Conservation (phyloP, 2,888 invertebrate species). For the Himalopsyche tibetana region DNA sequence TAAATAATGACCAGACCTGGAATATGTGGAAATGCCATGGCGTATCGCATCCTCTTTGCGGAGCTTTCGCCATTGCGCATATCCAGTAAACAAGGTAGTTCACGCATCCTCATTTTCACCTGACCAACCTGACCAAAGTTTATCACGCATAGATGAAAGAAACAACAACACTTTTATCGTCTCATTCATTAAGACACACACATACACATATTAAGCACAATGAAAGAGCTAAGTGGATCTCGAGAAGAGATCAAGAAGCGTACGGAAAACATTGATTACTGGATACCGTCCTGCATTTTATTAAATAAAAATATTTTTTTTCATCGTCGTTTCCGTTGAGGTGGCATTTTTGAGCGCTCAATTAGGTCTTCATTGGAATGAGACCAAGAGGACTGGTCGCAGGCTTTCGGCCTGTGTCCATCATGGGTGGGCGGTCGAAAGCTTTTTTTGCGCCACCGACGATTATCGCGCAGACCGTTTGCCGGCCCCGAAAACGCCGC, state of each 20-base stretch:
- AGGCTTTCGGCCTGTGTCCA: constrained; percentile 53
- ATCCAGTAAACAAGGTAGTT: not conserved
- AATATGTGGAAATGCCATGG: constrained; percentile 3
- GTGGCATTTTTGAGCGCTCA: constrained; percentile 64
- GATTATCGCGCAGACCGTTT: constrained; percentile 26
- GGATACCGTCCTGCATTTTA: not conserved
- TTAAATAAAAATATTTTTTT: not conserved
- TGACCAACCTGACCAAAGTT: not conserved
- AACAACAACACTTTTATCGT: not conserved
- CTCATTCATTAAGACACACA: not conserved
- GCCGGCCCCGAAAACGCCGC: constrained; percentile 22
- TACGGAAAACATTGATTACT: not conserved
- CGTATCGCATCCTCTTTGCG: not conserved
- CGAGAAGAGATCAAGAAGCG: not conserved
- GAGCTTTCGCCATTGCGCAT: constrained; percentile 10
- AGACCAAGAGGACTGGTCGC: constrained; percentile 49
- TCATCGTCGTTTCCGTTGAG: constrained; percentile 31
- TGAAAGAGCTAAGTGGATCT: not conserved
- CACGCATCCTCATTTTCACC: not conserved
- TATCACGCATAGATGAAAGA: too few species aligned
- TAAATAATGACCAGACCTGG: not conserved
- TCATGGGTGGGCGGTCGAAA: constrained; percentile 63
- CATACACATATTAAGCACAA: not conserved
- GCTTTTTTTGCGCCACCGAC: constrained; percentile 48
- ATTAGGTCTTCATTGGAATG: constrained; percentile 63